phyloP scores from a whole-genome alignment of 2,888 invertebrate species.

The Drosophila macrospina region DNA sequence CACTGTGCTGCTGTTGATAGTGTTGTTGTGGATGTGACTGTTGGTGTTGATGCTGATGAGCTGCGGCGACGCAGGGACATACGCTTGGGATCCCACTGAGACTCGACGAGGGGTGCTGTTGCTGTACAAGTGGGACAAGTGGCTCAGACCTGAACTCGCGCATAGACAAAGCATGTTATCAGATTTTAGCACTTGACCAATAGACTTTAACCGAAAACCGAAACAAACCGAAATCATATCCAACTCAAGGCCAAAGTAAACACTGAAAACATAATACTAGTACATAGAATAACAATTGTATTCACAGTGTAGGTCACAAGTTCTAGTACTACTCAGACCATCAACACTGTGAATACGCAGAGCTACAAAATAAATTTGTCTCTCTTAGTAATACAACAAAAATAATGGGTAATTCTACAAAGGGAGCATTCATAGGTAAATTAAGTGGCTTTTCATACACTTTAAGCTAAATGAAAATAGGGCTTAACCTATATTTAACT shows the following conservation, averaged over 20 bases:
- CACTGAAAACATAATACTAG: conserved; percentile 42
- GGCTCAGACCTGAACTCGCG: conserved; percentile 84
- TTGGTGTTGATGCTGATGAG: conserved; percentile 83
- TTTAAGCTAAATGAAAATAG: conserved; percentile 19
- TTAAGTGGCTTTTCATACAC: background rate
- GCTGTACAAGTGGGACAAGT: conserved; percentile 85
- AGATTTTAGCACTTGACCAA: conserved; percentile 32
- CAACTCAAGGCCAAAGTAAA: conserved; percentile 48
- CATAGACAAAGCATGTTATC: conserved; percentile 51
- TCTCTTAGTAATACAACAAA: conserved; percentile 4
- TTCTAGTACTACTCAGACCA: background rate
- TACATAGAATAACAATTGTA: background rate
- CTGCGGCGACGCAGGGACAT: conserved; percentile 85
- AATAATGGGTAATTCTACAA: background rate
- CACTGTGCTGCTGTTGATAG: conserved; percentile 85
- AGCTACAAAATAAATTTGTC: background rate
- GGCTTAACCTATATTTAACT: conserved; percentile 27
- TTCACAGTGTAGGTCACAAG: conserved; percentile 9
- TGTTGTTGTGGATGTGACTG: conserved; percentile 73
- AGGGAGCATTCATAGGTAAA: background rate
- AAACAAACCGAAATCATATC: conserved; percentile 55
- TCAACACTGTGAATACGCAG: background rate
- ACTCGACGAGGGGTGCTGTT: conserved; percentile 85
- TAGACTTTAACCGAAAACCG: conserved; percentile 20
- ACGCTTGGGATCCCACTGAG: conserved; percentile 85